Evolutionary conservation across 2,797 vertebrate genomes (phyloP), one percentile per base, ranked within the genome.

Genomic region (Lophius americanus): DNA sequence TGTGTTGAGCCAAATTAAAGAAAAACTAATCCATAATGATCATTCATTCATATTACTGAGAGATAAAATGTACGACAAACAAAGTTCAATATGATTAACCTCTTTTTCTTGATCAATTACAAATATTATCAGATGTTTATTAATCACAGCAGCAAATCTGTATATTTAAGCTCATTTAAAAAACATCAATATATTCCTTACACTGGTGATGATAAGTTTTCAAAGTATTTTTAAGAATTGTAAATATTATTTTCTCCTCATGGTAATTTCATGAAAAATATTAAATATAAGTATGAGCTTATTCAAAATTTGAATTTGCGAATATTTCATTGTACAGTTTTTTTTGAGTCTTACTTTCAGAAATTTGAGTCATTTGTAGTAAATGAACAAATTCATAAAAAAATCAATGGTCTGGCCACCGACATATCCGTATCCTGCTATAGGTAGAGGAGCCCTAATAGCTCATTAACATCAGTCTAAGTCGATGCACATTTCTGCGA

Each of bases 401-500:
- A 66, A 71, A 56, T 71, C 38, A 60, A 46, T 46, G 12, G 41
- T 46, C 9, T 59, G 23, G 44, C 56, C 23, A 56, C 32, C 7
- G 10, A 48, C 41, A 68, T 3, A 70, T 65, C 32, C 4, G 1
- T 56, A 14, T 52, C 7, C 43, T 41, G 57, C 54, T 73, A 37
- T n/a, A 50, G 53, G 44, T 33, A 74, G 62, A 76, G 13, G 48
- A 70, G 43, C 49, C 43, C 8, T 81, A 14, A 47, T 3, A 61
- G 36, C 68, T 70, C 44, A 68, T 71, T 42, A 64, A 57, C 44
- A 74, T 70, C 52, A 80, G 56, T 66, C 69, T 70, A 66, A 23
- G n/a, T 52, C 52, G 66, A 71, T 65, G 56, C 73, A 51, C 50
- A 64, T 70, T 78, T 63, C 54, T 76, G 53, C 76, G 74, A 81